Evolutionary conservation across 2,797 vertebrate genomes (phyloP).

Genomic region (Sciurus carolinensis): DNA sequence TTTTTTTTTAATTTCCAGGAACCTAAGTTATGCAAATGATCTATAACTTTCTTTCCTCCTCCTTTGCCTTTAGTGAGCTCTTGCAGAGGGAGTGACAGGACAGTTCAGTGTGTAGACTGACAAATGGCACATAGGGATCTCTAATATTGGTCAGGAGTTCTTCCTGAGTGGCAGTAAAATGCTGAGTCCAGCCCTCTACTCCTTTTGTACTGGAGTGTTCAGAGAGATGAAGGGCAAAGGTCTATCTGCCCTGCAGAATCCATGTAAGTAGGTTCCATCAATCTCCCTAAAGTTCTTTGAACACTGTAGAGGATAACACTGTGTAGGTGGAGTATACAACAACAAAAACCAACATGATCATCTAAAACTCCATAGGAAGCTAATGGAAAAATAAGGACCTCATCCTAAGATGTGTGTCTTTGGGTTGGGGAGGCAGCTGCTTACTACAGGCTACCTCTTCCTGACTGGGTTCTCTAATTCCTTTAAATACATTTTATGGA

Average conservation of each 20-base stretch:
- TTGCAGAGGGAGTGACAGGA: neutral
- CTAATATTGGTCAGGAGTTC: accelerated
- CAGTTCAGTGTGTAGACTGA: neutral
- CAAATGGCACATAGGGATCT: accelerated
- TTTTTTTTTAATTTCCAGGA: conserved; percentile 52
- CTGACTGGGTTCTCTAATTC: conserved; percentile 64
- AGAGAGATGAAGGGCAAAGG: neutral
- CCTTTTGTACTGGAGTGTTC: neutral
- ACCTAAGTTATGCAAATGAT: conserved; percentile 48
- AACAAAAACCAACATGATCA: neutral
- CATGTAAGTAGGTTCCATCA: neutral
- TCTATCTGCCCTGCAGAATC: neutral
- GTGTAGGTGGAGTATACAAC: neutral
- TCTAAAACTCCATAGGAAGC: neutral
- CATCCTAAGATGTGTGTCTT: neutral
- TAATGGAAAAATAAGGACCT: neutral
- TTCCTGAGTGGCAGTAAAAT: neutral
- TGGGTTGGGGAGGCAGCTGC: accelerated
- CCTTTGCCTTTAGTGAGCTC: neutral
- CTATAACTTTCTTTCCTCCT: neutral
- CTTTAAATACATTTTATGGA: conserved; percentile 62
- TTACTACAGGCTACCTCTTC: neutral
- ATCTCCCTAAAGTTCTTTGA: neutral
- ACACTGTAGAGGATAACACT: neutral
- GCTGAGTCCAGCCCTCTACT: neutral